Percentiles rank a stretch among this genome's conserved stretches.
phyloP scores from a whole-genome alignment of 2,797 vertebrate species.

The Chelonia mydas region DNA sequence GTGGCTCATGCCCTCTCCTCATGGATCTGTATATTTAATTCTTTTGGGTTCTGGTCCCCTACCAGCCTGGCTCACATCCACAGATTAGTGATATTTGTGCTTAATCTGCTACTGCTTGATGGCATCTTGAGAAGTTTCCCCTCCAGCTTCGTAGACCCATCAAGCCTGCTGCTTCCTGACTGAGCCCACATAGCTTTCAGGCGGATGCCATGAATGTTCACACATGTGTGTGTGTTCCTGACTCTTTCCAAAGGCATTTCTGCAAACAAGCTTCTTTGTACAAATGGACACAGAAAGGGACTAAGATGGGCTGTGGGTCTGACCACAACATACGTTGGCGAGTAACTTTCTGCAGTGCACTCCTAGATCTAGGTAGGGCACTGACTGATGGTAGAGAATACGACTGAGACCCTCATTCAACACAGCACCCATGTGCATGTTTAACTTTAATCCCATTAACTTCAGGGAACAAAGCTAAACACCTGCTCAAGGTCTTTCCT shows the following conservation, averaged over 20 bases:
- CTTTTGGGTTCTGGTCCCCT: background rate
- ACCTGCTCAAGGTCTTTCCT: background rate
- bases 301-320: background rate
- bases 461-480: background rate
- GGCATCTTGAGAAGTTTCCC: background rate
- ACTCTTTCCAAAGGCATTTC: background rate
- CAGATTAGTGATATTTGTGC: background rate
- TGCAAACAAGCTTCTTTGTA: background rate
- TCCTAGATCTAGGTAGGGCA: background rate
- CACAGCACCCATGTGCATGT: fast-evolving
- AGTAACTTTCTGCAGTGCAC: background rate
- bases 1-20: background rate
- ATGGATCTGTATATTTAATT: background rate
- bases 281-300: background rate
- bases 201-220: background rate
- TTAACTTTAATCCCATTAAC: background rate
- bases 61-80: background rate
- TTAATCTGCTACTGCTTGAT: background rate
- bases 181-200: background rate
- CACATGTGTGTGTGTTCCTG: background rate
- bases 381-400: background rate
- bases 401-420: background rate
- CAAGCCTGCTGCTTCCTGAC: background rate
- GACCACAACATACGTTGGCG: background rate
- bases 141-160: no score